Evolutionary conservation across 2,113 vertebrate species (phyloP), one percentile per base, ranked within the genome.

Genomic region (Festucalex cinctus): DNA sequence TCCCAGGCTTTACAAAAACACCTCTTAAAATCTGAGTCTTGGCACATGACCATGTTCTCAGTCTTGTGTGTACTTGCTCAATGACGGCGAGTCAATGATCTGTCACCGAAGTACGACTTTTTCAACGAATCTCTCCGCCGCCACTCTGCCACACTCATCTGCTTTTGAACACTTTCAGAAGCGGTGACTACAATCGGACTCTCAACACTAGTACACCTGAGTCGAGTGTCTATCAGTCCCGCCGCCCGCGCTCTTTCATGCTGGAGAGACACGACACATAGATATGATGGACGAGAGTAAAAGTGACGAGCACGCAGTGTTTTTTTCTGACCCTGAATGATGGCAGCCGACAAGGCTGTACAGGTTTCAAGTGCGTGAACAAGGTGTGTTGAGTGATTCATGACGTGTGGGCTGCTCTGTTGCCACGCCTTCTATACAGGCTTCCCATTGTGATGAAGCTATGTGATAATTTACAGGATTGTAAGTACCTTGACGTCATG

Each of bases 371-470:
- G 57, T 59, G 61, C 49, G 58, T 66, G 51, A 62, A 13, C 32
- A 22, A 54, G 71, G 53, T n/a, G 43, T 26, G 56, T 28, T 65
- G 74, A 80, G 68, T 68, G 82, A 81, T 67, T 67, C 46, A 48
- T 20, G 46, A 48, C 19, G 19, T 20, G 43, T 17, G 43, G 17
- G 43, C 16, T 46, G 43, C 43, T 5, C 16, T 16, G 43, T 17
- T 16, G 43, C 43, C 43, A 46, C 43, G 16, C 43, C 43, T 46
- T 46, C 16, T 19, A 6, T 16, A 46, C 43, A 19, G 16, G 43
- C 43, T 46, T 46, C 16, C 17, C 43, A 46, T 46, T 46, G 43
- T 46, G 16, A 46, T 46, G 28, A 32, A 32, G 2, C 28, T 32
- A 41, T 41, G 39, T 9, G 10, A 41, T 41, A 46, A 46, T 6